Percentiles rank a stretch among this genome's conserved stretches.
phyloP scores from a whole-genome alignment of 1,140 invertebrate species.

The Venturia canescens region DNA sequence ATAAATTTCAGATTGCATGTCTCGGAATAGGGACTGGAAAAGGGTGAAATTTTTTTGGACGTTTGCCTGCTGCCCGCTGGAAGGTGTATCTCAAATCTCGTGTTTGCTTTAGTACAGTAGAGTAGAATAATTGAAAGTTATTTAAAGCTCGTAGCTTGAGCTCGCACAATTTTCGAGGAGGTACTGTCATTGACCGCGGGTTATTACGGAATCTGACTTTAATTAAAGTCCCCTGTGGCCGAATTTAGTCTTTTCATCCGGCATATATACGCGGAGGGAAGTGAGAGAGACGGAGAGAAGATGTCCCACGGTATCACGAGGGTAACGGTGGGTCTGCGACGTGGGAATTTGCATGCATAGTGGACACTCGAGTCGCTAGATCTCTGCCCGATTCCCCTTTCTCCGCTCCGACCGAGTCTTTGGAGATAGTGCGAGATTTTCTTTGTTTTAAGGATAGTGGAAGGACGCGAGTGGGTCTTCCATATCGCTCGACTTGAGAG shows the following conservation, averaged over 20 bases:
- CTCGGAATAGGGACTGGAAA: no score
- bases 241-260: constrained; percentile 12
- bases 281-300: background rate
- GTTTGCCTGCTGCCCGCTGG: no score
- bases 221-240: constrained; percentile 42
- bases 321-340: constrained; percentile 36
- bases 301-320: background rate
- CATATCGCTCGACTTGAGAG: background rate
- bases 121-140: constrained; percentile 16
- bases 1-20: no score
- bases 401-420: background rate
- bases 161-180: constrained; percentile 5
- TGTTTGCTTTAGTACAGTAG: no score
- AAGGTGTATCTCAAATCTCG: no score
- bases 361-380: constrained; percentile 41
- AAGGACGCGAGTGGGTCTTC: constrained; percentile 11
- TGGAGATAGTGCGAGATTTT: background rate
- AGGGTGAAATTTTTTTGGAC: no score
- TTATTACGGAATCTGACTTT: constrained; percentile 45
- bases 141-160: constrained; percentile 6
- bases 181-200: constrained; percentile 18
- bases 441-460: constrained; percentile 2
- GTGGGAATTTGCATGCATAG: constrained; percentile 46
- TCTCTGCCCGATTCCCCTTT: constrained; percentile 30
- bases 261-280: background rate